phyloP scores from a whole-genome alignment of 2,113 vertebrate genomes.

The Nettapus auritus region DNA sequence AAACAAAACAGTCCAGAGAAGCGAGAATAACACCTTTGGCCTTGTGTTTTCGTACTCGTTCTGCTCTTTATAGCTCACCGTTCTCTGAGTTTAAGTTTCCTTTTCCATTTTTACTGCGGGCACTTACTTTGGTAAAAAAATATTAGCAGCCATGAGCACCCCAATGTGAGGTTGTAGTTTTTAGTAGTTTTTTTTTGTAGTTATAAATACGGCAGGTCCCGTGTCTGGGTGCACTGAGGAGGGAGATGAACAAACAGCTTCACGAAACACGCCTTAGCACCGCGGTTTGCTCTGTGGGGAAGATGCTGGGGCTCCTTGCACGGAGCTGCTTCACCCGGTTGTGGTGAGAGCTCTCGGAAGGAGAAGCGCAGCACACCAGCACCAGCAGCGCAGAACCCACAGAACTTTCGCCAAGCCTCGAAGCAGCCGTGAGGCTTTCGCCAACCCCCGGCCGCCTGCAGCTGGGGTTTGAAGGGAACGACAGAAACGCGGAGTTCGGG shows the following conservation, averaged over 20 bases:
- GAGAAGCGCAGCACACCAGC: too few species aligned
- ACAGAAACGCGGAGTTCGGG: too few species aligned
- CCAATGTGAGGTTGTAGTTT: background rate
- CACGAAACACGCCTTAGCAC: fast-evolving
- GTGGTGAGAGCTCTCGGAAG: too few species aligned
- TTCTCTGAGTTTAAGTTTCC: background rate
- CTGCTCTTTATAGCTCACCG: background rate
- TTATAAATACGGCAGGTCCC: background rate
- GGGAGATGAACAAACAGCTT: background rate
- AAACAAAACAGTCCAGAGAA: background rate
- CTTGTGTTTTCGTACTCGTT: background rate
- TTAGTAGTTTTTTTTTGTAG: background rate
- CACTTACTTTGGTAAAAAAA: background rate
- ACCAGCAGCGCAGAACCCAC: too few species aligned
- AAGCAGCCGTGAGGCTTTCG: too few species aligned
- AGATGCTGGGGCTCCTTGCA: fast-evolving
- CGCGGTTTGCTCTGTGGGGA: background rate
- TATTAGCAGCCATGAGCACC: background rate
- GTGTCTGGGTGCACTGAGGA: background rate
- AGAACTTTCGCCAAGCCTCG: too few species aligned
- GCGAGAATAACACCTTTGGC: fast-evolving
- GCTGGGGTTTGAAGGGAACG: too few species aligned
- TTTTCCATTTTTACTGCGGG: background rate
- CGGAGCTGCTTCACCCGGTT: background rate
- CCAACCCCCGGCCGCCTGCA: too few species aligned